These are phyloP conservation scores for Crax fasciolata DNA, from an alignment of 2,797 vertebrate species.

Conservation along the genomic window DNA sequence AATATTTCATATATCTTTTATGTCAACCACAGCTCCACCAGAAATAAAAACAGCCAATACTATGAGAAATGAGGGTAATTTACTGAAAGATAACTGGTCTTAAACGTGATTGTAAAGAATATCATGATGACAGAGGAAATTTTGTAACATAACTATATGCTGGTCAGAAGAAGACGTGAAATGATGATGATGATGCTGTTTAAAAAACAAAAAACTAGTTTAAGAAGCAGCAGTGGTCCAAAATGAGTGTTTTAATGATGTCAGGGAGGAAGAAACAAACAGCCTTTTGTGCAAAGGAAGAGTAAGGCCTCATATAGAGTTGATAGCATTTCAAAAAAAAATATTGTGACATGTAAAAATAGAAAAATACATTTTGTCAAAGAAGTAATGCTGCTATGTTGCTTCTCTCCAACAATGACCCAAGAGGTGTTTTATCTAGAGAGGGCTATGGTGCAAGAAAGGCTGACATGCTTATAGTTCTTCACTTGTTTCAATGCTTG, in stretches of 20 bases:
- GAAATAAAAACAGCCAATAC: neutral
- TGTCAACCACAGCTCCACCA: neutral
- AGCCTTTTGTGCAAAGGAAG: neutral
- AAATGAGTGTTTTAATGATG: neutral
- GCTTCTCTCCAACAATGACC: neutral
- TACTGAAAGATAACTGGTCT: neutral
- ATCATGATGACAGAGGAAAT: neutral
- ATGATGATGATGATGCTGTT: neutral
- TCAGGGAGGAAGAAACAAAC: neutral
- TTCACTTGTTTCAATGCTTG: conserved; percentile 18
- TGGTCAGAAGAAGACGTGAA: neutral
- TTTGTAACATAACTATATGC: fast-evolving
- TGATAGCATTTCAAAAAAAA: neutral
- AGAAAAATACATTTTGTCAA: neutral
- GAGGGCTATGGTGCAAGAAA: neutral
- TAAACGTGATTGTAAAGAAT: neutral
- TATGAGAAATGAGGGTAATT: neutral
- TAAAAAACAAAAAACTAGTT: neutral
- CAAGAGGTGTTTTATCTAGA: neutral
- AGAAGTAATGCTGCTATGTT: neutral
- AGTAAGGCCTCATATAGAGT: too few relatives aligned
- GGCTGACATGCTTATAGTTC: neutral
- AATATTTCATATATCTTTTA: neutral
- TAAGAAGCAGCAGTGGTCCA: neutral
- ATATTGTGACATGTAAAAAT: neutral